phyloP scores from a whole-genome alignment of 1,140 invertebrate genomes.

The Protaetia brevitarsis region DNA sequence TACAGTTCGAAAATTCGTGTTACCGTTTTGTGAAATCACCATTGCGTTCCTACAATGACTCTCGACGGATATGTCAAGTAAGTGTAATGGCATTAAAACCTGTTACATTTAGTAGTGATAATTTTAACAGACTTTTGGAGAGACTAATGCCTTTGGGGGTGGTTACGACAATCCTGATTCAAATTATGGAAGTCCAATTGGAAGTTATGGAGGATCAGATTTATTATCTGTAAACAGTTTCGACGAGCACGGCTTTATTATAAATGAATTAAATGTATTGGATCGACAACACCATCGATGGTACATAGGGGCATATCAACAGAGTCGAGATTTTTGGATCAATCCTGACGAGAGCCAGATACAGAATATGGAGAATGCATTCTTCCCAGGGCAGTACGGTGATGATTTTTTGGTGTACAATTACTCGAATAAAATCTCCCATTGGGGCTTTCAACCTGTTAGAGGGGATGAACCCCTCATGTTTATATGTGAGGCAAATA shows the following conservation, averaged over 20 bases:
- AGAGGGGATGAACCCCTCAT: conserved; percentile 70
- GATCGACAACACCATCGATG: conserved; percentile 85
- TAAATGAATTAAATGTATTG: conserved; percentile 70
- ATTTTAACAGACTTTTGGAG: not conserved
- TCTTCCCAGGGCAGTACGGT: conserved; percentile 58
- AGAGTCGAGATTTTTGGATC: conserved; percentile 71
- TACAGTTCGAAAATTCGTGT: conserved; percentile 71
- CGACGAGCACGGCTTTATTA: conserved; percentile 84
- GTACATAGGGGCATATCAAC: conserved; percentile 77
- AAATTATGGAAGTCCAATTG: not conserved
- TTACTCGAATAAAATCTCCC: conserved; percentile 66
- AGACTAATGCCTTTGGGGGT: not conserved
- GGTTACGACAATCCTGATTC: not conserved
- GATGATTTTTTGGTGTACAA: conserved; percentile 64
- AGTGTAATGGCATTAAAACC: conserved; percentile 7
- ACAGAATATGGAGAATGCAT: conserved; percentile 76
- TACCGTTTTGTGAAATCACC: conserved; percentile 88
- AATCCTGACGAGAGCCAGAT: conserved; percentile 81
- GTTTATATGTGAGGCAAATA: conserved; percentile 86
- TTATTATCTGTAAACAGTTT: conserved; percentile 73
- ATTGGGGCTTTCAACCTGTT: conserved; percentile 82
- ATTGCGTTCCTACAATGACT: conserved; percentile 70
- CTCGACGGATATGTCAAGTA: conserved; percentile 73
- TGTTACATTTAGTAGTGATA: not conserved
- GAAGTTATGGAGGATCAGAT: conserved; percentile 60